Conservation (phyloP, 2,113 vertebrate species). For the Cygnus buccinator region DNA sequence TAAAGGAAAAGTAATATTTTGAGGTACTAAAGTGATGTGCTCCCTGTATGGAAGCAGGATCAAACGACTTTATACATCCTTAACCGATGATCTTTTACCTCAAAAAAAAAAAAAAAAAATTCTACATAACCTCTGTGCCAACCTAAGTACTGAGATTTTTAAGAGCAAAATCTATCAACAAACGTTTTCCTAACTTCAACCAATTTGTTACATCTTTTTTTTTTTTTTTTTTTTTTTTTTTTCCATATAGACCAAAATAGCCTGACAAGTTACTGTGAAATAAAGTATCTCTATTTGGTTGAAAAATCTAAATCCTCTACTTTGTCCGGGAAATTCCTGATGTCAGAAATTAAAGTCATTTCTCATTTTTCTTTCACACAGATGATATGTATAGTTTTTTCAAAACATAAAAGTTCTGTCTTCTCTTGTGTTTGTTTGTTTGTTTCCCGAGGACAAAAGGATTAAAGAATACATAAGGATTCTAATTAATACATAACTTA, state of each 20-base stretch:
- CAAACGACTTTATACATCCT: not conserved
- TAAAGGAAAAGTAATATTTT: not conserved
- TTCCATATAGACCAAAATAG: not conserved
- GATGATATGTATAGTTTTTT: not conserved
- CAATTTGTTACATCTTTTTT: not conserved
- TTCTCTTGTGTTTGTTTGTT: not conserved
- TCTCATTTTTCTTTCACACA: not conserved
- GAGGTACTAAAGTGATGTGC: not conserved
- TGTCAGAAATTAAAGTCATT: constrained; percentile 1
- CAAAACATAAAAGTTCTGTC: not conserved
- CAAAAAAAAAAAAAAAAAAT: not conserved
- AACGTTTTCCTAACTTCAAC: not conserved
- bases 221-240: not conserved
- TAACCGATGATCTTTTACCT: not conserved
- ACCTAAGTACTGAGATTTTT: not conserved
- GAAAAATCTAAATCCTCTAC: not conserved
- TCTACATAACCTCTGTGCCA: not conserved
- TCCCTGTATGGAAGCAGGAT: not conserved
- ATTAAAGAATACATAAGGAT: not conserved
- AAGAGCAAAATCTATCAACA: not conserved
- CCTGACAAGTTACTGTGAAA: not conserved
- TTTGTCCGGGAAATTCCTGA: not conserved
- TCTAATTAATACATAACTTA: not conserved
- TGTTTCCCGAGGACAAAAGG: not conserved
- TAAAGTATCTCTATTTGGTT: not conserved